phyloP scores from a whole-genome alignment of 2,888 invertebrate genomes.

The Lycaena phlaeas region DNA sequence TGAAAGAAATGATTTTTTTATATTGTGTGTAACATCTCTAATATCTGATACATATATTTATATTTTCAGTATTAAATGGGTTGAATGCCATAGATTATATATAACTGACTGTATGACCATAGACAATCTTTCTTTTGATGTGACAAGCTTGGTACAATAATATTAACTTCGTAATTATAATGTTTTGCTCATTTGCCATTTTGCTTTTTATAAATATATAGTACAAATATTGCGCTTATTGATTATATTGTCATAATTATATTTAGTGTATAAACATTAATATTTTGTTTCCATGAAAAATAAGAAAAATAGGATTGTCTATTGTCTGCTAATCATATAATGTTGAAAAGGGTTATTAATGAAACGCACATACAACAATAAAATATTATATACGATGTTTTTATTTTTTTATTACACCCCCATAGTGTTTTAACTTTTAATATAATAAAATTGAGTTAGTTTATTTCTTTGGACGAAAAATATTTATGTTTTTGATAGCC shows the following conservation, averaged over 20 bases:
- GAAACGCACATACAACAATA: conserved; percentile 5
- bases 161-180: no score
- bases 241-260: neutral
- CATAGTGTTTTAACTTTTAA: no score
- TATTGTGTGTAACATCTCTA: no score
- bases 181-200: neutral
- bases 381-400: neutral
- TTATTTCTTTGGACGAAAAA: no score
- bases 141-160: no score
- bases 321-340: neutral
- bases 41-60: neutral
- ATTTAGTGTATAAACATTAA: no score
- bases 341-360: neutral
- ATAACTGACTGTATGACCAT: neutral
- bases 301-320: neutral
- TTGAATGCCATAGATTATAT: neutral
- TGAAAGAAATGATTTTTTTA: no score
- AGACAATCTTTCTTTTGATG: neutral
- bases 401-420: neutral
- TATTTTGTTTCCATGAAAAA: neutral
- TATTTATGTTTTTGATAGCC: no score
- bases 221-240: neutral
- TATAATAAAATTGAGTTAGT: no score
- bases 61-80: neutral
- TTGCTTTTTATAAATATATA: neutral